A percentile compares a stretch with the other conserved stretches of the same genome.
Conservation (phyloP, 2,888 invertebrate genomes). For the Cephonodes hylas region DNA sequence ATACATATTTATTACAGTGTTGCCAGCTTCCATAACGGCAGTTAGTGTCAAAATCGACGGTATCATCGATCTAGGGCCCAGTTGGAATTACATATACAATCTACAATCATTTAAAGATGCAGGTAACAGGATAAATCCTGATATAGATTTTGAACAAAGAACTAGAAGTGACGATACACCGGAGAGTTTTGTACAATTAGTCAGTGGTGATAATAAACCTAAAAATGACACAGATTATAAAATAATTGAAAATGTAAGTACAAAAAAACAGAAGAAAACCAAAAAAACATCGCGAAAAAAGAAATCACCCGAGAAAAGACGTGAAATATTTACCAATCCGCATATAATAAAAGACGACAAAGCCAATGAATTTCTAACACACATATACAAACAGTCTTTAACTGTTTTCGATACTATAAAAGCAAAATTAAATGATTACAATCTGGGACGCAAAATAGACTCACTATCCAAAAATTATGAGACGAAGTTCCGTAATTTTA, state of each 20-base stretch:
- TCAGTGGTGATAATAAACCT: not conserved
- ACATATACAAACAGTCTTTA: slow-evolving; percentile 42
- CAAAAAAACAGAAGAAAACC: not conserved
- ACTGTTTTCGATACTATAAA: slow-evolving; percentile 42
- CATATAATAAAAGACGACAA: slow-evolving; percentile 37
- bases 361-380: slow-evolving; percentile 39
- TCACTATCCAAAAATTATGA: slow-evolving; percentile 35
- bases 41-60: slow-evolving; percentile 41
- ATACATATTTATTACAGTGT: not conserved
- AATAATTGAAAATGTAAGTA: not conserved
- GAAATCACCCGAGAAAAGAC: not conserved
- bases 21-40: not conserved
- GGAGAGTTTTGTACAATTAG: not conserved
- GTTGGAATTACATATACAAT: slow-evolving; percentile 41
- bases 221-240: not conserved
- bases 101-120: slow-evolving; percentile 8
- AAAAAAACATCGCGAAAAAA: not conserved
- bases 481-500: slow-evolving; percentile 43
- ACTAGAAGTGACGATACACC: not conserved
- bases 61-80: slow-evolving; percentile 39
- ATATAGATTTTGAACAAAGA: not conserved
- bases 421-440: slow-evolving; percentile 25
- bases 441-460: slow-evolving; percentile 30
- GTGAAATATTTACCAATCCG: slow-evolving; percentile 17
- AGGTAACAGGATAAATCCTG: not conserved